Conservation (phyloP, 2,113 vertebrate genomes). For the Ophthalmolycus amberensis region DNA sequence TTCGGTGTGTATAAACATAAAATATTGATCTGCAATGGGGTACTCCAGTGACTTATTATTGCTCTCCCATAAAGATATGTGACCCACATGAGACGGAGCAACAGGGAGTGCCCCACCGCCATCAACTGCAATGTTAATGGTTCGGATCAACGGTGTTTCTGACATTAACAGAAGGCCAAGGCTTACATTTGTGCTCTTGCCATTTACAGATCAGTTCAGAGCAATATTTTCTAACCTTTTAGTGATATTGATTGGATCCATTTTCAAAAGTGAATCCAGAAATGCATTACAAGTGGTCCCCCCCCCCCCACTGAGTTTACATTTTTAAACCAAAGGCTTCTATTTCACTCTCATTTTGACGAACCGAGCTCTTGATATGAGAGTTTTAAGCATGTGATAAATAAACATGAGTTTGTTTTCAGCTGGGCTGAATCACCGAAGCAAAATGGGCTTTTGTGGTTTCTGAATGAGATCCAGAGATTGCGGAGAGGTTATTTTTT, state of each 20-base stretch:
- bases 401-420: slow-evolving; percentile 70
- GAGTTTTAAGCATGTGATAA: slow-evolving; percentile 50
- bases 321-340: slow-evolving; percentile 29
- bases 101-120: background rate
- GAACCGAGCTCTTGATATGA: slow-evolving; percentile 42
- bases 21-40: background rate
- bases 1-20: background rate
- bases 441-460: slow-evolving; percentile 44
- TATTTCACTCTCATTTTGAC: slow-evolving; percentile 27
- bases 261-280: slow-evolving; percentile 18
- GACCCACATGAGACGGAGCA: background rate
- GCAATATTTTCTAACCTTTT: slow-evolving; percentile 35
- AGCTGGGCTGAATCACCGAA: slow-evolving; percentile 29
- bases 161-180: slow-evolving; percentile 23
- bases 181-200: background rate
- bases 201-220: slow-evolving; percentile 11
- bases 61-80: slow-evolving; percentile 8
- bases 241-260: slow-evolving; percentile 31
- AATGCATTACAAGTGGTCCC: slow-evolving; percentile 14
- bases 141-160: background rate
- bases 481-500: slow-evolving; percentile 41
- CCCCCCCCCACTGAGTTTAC: slow-evolving; percentile 2
- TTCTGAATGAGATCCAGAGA: slow-evolving; percentile 38
- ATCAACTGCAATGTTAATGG: background rate
- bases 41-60: background rate